Percentiles rank a stretch among this genome's conserved stretches.
These are phyloP conservation scores for Hetaerina americana DNA, from an alignment of 1,140 invertebrate species.

Conservation along the genomic window DNA sequence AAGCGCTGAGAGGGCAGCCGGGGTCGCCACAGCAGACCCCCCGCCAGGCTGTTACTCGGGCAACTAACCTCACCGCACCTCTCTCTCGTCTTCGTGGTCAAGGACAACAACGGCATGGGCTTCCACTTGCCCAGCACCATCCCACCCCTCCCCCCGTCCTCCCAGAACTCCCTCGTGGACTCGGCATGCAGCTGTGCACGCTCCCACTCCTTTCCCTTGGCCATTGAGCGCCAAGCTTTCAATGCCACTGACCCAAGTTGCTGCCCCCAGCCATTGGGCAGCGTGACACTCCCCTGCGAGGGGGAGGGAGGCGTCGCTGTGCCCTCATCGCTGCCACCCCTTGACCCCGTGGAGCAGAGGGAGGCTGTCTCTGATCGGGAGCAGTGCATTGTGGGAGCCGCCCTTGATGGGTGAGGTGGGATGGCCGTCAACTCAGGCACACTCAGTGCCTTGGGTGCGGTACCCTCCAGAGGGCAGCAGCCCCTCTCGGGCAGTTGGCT, in stretches of 20 bases:
- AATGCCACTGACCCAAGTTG: background rate
- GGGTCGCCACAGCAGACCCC: background rate
- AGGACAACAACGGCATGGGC: background rate
- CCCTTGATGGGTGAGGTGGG: no score
- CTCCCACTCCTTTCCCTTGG: background rate
- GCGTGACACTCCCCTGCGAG: background rate
- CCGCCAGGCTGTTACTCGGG: background rate
- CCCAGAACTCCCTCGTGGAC: background rate
- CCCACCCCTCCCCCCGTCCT: no score
- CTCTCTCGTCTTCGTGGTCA: background rate
- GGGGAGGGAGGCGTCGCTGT: background rate
- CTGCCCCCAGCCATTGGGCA: background rate
- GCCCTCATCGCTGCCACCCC: background rate
- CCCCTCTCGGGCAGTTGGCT: background rate
- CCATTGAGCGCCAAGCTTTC: background rate
- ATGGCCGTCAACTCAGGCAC: background rate
- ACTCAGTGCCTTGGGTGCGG: background rate
- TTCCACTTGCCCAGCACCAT: background rate
- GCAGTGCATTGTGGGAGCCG: no score
- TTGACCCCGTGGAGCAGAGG: background rate
- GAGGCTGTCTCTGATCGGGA: no score
- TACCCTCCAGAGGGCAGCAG: background rate
- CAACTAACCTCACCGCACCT: background rate
- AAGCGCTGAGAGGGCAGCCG: slow-evolving; percentile 46
- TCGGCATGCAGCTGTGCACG: background rate